phyloP scores from a whole-genome alignment of 2,113 vertebrate genomes.

The Lichenostomus cassidix region DNA sequence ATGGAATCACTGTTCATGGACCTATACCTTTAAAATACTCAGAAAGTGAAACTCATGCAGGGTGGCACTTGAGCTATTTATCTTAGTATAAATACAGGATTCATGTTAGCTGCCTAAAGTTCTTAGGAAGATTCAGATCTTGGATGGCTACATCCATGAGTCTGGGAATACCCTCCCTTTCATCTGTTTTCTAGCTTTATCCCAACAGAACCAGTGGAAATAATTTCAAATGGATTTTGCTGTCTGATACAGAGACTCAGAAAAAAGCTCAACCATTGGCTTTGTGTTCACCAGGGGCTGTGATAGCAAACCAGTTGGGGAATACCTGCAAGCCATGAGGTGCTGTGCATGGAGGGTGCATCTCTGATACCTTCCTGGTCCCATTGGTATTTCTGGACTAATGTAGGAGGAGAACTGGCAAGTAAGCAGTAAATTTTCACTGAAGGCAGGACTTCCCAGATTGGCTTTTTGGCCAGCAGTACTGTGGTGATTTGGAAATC shows the following conservation, averaged over 20 bases:
- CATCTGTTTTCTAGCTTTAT: neutral
- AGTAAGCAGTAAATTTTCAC: neutral
- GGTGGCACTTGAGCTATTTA: neutral
- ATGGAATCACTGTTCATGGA: neutral
- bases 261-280: fast-evolving
- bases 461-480: neutral
- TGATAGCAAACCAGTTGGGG: fast-evolving
- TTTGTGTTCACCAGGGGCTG: neutral
- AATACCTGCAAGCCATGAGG: neutral
- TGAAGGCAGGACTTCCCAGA: neutral
- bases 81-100: neutral
- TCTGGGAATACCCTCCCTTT: neutral
- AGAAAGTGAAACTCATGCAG: neutral
- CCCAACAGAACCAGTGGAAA: neutral
- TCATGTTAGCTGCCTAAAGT: neutral
- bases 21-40: neutral
- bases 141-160: neutral
- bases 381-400: neutral
- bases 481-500: neutral
- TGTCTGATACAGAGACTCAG: neutral
- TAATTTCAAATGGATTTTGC: neutral
- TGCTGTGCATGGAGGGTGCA: neutral
- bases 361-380: neutral
- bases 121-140: neutral
- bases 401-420: neutral